phyloP scores from a whole-genome alignment of 2,113 vertebrate genomes.

The Oplegnathus fasciatus region DNA sequence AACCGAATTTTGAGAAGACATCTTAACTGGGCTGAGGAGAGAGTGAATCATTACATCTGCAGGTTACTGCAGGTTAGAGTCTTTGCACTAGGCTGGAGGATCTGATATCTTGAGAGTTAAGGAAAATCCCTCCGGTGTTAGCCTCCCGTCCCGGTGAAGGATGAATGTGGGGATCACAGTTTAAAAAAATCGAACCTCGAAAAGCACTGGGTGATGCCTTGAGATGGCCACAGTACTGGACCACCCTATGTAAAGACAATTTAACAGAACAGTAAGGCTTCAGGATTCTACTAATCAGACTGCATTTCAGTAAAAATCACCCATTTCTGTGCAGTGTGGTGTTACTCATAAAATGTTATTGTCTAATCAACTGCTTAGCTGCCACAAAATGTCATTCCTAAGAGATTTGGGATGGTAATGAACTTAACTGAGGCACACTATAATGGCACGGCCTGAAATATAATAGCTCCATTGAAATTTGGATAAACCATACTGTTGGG shows the following conservation, averaged over 20 bases:
- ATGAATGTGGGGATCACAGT: constrained; percentile 13
- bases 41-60: constrained; percentile 34
- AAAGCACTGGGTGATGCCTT: not conserved
- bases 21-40: constrained; percentile 20
- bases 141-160: not conserved
- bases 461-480: constrained; percentile 53
- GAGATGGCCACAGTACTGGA: not conserved
- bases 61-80: constrained; percentile 43
- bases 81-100: constrained; percentile 28
- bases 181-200: not conserved
- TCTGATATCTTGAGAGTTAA: constrained; percentile 48
- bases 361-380: constrained; percentile 36
- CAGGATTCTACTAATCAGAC: constrained; percentile 1
- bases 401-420: constrained; percentile 39
- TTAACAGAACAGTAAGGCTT: constrained; percentile 12
- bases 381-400: constrained; percentile 41
- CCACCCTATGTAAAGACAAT: not conserved
- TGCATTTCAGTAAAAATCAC: not conserved
- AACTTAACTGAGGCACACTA: constrained; percentile 36
- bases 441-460: constrained; percentile 33
- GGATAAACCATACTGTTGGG: constrained; percentile 42
- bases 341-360: constrained; percentile 12
- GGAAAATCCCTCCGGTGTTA: constrained; percentile 51
- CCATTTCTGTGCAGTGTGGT: not conserved
- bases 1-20: not conserved